Percentiles rank a stretch among this genome's conserved stretches.
Evolutionary conservation across 1,140 invertebrate genomes (phyloP).

Genomic region (Ceratosolen fusciceps): DNA sequence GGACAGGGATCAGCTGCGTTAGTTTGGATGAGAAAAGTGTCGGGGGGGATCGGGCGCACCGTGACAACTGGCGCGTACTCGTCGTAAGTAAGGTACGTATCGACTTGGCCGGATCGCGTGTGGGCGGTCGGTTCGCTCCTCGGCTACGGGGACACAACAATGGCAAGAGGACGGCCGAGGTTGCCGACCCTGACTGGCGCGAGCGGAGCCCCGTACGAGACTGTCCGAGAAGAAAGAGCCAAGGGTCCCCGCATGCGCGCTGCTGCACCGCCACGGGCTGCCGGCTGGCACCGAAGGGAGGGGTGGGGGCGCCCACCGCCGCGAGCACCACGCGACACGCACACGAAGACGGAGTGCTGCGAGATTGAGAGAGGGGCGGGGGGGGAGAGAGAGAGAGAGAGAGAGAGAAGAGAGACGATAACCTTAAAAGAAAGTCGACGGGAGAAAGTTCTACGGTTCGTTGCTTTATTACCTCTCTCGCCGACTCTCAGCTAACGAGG

Average conservation of each 20-base stretch:
- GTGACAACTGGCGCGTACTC: too few relatives aligned
- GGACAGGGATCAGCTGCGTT: too few relatives aligned
- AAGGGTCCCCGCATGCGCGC: constrained; percentile 6
- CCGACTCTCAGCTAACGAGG: too few relatives aligned
- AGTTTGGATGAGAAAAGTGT: too few relatives aligned
- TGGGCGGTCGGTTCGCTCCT: too few relatives aligned
- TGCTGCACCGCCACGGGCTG: constrained; percentile 15
- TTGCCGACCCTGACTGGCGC: constrained; percentile 35
- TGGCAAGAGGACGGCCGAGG: neutral
- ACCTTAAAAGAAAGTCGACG: neutral
- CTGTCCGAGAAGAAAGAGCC: neutral
- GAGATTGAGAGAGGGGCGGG: neutral
- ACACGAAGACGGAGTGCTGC: too few relatives aligned
- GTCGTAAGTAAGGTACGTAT: neutral
- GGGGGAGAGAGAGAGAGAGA: neutral
- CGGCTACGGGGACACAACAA: neutral
- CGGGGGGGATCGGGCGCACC: too few relatives aligned
- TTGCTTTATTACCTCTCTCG: too few relatives aligned
- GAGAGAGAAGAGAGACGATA: neutral
- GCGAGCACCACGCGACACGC: too few relatives aligned
- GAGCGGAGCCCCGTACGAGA: constrained; percentile 30
- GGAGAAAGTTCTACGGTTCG: too few relatives aligned
- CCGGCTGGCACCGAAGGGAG: neutral
- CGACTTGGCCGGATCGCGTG: too few relatives aligned
- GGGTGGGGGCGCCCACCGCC: neutral